phyloP scores from a whole-genome alignment of 2,797 vertebrate genomes.

The Bovichtus variegatus region DNA sequence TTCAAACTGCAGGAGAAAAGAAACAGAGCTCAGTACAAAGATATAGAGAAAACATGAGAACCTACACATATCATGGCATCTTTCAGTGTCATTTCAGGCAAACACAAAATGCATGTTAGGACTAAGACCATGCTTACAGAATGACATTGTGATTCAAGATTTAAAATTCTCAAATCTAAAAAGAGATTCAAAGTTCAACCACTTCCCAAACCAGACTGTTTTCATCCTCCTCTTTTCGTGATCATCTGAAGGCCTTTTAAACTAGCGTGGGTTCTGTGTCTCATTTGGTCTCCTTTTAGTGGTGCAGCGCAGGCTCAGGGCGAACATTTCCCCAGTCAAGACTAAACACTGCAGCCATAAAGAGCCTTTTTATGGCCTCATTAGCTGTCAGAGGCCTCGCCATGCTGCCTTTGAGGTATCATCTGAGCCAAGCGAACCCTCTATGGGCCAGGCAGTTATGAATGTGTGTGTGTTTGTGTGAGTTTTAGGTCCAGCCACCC shows the following conservation, averaged over 20 bases:
- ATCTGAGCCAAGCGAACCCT: conserved; percentile 73
- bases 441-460: conserved; percentile 59
- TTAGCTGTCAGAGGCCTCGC: conserved; percentile 80
- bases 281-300: conserved; percentile 71
- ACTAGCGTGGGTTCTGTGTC: conserved; percentile 57
- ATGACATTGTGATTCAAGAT: conserved; percentile 18
- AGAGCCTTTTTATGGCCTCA: conserved; percentile 83
- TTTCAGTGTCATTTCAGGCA: conserved; percentile 27
- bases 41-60: conserved; percentile 28
- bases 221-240: conserved; percentile 46
- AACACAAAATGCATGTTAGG: conserved; percentile 29
- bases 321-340: conserved; percentile 79
- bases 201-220: conserved; percentile 40
- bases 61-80: neutral
- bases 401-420: conserved; percentile 80
- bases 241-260: conserved; percentile 70
- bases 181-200: conserved; percentile 33
- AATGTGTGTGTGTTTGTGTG: conserved; percentile 31
- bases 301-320: conserved; percentile 67
- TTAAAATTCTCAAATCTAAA: too few relatives aligned
- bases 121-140: conserved; percentile 25
- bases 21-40: conserved; percentile 67
- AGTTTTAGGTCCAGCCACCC: conserved; percentile 60
- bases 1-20: conserved; percentile 92
- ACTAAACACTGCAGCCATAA: conserved; percentile 81